Percentiles rank a stretch among this genome's conserved stretches.
Conservation (phyloP, 2,113 vertebrate genomes). For the Daubentonia madagascariensis region DNA sequence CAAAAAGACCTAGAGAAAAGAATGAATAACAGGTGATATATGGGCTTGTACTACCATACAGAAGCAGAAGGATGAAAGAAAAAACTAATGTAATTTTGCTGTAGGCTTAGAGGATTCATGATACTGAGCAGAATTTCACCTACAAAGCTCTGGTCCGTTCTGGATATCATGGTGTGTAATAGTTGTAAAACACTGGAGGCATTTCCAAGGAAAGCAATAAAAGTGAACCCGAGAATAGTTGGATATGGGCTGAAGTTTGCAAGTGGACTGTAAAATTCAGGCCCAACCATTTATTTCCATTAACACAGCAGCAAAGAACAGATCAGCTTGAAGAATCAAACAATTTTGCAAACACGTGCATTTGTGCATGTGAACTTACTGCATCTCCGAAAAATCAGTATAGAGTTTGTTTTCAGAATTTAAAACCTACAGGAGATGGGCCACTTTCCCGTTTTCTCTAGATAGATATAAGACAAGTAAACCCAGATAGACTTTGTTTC, state of each 20-base stretch:
- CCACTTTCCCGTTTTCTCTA: neutral
- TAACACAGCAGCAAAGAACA: slow-evolving; percentile 46
- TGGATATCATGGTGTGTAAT: slow-evolving; percentile 32
- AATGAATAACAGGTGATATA: slow-evolving; percentile 6
- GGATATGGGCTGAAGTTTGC: neutral
- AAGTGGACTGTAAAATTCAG: slow-evolving; percentile 26
- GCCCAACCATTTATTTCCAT: slow-evolving; percentile 34
- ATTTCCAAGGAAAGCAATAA: slow-evolving; percentile 54
- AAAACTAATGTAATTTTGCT: slow-evolving; percentile 57
- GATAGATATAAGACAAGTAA: neutral
- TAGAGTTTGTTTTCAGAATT: neutral
- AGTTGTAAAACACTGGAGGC: slow-evolving; percentile 62
- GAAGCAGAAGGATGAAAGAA: neutral
- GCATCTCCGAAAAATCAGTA: neutral
- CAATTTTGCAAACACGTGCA: neutral
- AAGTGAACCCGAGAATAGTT: slow-evolving; percentile 20
- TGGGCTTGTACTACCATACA: neutral
- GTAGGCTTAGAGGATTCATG: slow-evolving; percentile 56
- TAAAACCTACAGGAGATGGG: neutral
- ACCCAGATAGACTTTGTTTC: neutral
- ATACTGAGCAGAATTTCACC: slow-evolving; percentile 49
- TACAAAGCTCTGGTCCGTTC: slow-evolving; percentile 55
- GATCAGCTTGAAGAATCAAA: slow-evolving; percentile 10
- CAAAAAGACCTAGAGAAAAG: neutral
- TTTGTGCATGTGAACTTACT: neutral